These are phyloP conservation scores for Eulithis testata DNA, from an alignment of 2,888 invertebrate genomes.

Conservation along the genomic window DNA sequence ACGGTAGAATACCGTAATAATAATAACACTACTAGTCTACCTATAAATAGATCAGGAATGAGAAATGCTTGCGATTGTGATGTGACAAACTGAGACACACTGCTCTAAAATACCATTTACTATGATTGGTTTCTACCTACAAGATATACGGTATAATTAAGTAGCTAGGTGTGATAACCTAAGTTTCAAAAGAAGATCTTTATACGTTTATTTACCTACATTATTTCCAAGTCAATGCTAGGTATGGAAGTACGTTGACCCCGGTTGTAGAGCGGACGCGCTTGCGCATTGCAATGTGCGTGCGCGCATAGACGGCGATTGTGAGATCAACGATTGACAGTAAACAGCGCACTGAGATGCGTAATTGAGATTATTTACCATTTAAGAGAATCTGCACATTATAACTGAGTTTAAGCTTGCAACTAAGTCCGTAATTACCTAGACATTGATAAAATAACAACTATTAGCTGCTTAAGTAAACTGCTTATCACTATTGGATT, in stretches of 20 bases:
- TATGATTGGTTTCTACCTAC: no score
- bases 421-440: not conserved
- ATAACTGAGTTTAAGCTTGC: slow-evolving; percentile 9
- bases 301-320: slow-evolving; percentile 67
- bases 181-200: not conserved
- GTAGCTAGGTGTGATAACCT: not conserved
- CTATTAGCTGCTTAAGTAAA: no score
- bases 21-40: slow-evolving; percentile 2
- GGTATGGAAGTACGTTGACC: slow-evolving; percentile 63
- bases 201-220: not conserved
- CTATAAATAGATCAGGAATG: slow-evolving; percentile 14
- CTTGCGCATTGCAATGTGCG: slow-evolving; percentile 59
- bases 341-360: slow-evolving; percentile 51
- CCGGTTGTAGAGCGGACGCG: slow-evolving; percentile 64
- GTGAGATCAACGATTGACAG: slow-evolving; percentile 69
- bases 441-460: not conserved
- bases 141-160: no score
- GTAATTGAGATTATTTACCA: slow-evolving; percentile 47
- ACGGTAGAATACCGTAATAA: slow-evolving; percentile 12
- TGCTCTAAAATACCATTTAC: no score
- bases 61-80: not conserved
- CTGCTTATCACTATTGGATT: no score
- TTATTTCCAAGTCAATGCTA: slow-evolving; percentile 27
- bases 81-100: not conserved
- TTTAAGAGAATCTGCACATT: slow-evolving; percentile 30